Percentiles rank a stretch among this genome's conserved stretches.
Conservation (phyloP, 2,888 invertebrate genomes). For the Trichacis sp. region DNA sequence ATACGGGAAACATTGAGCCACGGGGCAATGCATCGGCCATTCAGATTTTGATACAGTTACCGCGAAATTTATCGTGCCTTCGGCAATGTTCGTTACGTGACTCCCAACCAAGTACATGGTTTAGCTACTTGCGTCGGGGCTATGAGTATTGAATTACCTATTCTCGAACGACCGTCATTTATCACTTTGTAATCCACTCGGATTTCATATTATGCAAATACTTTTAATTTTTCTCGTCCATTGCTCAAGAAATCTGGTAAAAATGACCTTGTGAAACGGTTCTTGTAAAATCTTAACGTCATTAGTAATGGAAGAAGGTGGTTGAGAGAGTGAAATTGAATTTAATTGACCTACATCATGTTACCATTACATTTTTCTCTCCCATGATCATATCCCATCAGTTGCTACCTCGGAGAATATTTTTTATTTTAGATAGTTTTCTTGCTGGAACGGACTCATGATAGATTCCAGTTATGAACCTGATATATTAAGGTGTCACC, state of each 20-base stretch:
- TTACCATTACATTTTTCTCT: neutral
- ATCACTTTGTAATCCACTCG: constrained; percentile 1
- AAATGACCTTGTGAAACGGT: neutral
- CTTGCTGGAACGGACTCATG: too few species aligned
- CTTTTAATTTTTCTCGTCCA: neutral
- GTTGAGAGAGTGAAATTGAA: neutral
- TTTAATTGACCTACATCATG: neutral
- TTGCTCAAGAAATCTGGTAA: neutral
- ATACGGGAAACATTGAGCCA: constrained; percentile 16
- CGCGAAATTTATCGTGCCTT: constrained; percentile 33
- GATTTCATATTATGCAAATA: constrained; percentile 3
- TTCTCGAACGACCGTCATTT: constrained; percentile 1
- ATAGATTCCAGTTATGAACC: too few species aligned
- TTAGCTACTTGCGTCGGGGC: neutral
- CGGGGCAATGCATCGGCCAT: constrained; percentile 24
- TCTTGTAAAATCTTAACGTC: neutral
- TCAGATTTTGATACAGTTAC: constrained; percentile 29
- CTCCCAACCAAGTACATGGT: constrained; percentile 22
- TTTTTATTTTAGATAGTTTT: too few species aligned
- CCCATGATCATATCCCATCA: too few species aligned
- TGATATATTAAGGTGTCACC: too few species aligned
- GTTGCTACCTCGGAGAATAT: too few species aligned
- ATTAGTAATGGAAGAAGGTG: neutral
- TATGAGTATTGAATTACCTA: constrained; percentile 4
- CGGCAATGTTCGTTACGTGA: constrained; percentile 34